A percentile compares a stretch with the other conserved stretches of the same genome.
Evolutionary conservation across 35 echinoderm and acorn worm genomes (phyloP).

Genomic region (Ptychodera flava): DNA sequence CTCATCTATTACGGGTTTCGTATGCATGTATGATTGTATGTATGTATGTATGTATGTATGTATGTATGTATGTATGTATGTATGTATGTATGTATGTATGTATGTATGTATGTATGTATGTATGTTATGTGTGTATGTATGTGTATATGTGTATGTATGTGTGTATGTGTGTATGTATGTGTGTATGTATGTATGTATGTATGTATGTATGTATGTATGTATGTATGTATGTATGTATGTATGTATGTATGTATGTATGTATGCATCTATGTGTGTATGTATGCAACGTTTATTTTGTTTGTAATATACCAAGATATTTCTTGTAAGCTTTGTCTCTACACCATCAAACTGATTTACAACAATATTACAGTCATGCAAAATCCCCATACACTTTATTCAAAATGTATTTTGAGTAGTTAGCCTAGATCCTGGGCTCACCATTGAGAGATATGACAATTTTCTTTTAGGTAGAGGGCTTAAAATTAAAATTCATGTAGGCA

Average conservation of each 20-base stretch:
- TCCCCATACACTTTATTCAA: too few species aligned
- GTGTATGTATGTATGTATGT: background rate
- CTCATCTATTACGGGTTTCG: too few species aligned
- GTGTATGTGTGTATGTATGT: background rate
- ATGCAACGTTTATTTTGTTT: conserved; percentile 1
- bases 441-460: too few species aligned
- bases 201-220: background rate
- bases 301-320: too few species aligned
- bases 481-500: too few species aligned
- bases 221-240: background rate
- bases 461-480: too few species aligned
- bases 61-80: background rate
- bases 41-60: conserved; percentile 2
- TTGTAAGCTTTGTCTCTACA: too few species aligned
- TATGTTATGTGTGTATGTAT: background rate
- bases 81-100: background rate
- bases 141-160: background rate
- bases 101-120: background rate
- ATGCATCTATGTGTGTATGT: background rate
- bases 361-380: too few species aligned
- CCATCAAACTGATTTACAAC: too few species aligned
- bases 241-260: background rate
- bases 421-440: too few species aligned
- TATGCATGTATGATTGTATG: background rate
- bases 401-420: too few species aligned